Evolutionary conservation across 2,888 invertebrate species (phyloP), one percentile per base, ranked within the genome.

Genomic region (Osmoderma eremita): DNA sequence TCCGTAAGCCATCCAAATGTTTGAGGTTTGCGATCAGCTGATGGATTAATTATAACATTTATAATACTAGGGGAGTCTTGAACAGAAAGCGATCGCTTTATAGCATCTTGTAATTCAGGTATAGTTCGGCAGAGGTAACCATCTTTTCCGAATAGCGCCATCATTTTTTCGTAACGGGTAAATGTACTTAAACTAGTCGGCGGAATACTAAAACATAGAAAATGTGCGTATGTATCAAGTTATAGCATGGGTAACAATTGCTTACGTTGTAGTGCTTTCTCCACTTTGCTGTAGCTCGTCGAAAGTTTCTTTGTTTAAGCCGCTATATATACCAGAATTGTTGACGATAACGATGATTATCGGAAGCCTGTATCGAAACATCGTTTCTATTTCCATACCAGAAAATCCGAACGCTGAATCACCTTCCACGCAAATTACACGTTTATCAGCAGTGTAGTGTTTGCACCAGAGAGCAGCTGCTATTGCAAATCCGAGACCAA

Each of bases 341-440:
- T 98, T 98, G 4, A 98, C 90, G 69, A 98, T 90, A 2, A 98
- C 87, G 67, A 97, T 88, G 38, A 95, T 88, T 24, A 98, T 88
- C 0, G 98, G 97, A 72, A 98, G 84, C 76, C 94, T 92, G 82
- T 98, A 97, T 68, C 97, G 91, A 78, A 92, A 90, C 89, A 97
- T 94, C 0, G 98, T 98, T 84, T 98, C 98, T 22, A 98, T 86
- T 85, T 98, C 98, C 97, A 98, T 97, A 77, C 95, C 98, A 22
- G 97, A 96, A 84, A 98, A 98, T 1, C 98, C 98, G 82, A 98
- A 97, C 0, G 98, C 98, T 45, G 96, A 96, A 80, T 98, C 98
- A 0, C 98, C 98, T 83, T 97, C 96, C 0, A 98, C 92, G 79
- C 97, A 97, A 64, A 98, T 84, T 0, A 98, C 96, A 70, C 90